Evolutionary conservation across 2,797 vertebrate species (phyloP).

Genomic region (Lagocephalus sceleratus): DNA sequence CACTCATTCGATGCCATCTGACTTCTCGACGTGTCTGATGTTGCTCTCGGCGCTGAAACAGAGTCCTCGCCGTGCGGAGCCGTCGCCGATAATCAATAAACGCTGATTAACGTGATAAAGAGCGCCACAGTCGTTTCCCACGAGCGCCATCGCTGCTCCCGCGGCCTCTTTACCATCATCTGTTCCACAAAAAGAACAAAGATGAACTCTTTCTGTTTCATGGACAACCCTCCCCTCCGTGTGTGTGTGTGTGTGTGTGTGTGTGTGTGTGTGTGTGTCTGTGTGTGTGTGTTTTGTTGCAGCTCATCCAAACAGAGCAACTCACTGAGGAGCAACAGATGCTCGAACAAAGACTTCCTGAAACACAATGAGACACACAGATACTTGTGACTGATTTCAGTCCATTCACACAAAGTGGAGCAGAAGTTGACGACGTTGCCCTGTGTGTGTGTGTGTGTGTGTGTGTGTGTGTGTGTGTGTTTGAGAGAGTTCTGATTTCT

Average conservation of each 20-base stretch:
- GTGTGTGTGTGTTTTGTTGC: conserved; percentile 52
- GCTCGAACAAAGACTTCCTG: conserved; percentile 63
- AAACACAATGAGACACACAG: conserved; percentile 54
- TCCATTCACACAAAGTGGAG: conserved; percentile 66
- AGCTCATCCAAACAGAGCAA: conserved; percentile 52
- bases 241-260: conserved; percentile 14
- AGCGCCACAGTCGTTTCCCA: conserved; percentile 23
- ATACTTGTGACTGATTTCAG: conserved; percentile 70
- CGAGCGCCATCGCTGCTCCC: conserved; percentile 14
- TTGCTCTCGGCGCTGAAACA: too few relatives aligned
- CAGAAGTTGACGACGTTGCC: conserved; percentile 59
- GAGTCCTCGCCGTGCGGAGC: too few relatives aligned
- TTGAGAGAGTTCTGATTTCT: conserved; percentile 2
- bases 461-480: conserved; percentile 6
- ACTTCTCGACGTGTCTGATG: too few relatives aligned
- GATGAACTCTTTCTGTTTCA: conserved; percentile 48
- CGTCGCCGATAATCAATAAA: neutral
- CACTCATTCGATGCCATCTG: too few relatives aligned
- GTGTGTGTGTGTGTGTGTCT: conserved; percentile 24
- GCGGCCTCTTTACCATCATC: conserved; percentile 36
- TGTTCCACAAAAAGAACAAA: conserved; percentile 52
- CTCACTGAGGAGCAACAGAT: conserved; percentile 70
- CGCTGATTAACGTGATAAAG: neutral
- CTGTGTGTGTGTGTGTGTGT: conserved; percentile 10
- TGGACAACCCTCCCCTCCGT: conserved; percentile 28